A percentile compares a stretch with the other conserved stretches of the same genome.
phyloP scores from a whole-genome alignment of 2,888 invertebrate species.

The Invenusta paracnida region DNA sequence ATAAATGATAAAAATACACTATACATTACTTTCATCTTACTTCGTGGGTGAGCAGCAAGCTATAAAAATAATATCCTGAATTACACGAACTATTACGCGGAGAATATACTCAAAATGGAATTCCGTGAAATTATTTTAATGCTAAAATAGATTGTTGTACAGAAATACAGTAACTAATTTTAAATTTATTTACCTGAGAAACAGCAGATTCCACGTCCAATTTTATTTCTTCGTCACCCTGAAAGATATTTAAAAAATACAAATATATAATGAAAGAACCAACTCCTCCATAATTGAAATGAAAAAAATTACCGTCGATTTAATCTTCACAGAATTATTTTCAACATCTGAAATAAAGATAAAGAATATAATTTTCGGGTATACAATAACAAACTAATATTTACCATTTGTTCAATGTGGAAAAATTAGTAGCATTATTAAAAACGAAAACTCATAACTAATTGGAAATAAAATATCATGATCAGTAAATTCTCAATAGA shows the following conservation, averaged over 20 bases:
- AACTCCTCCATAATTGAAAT: neutral
- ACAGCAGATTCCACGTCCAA: neutral
- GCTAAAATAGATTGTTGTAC: too few species aligned
- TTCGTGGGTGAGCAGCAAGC: too few species aligned
- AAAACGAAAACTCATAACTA: neutral
- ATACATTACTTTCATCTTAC: too few species aligned
- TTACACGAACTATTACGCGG: too few species aligned
- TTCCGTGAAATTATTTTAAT: too few species aligned
- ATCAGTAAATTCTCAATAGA: neutral
- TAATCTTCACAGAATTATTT: neutral
- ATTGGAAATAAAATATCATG: neutral
- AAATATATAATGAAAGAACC: neutral
- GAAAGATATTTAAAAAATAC: neutral
- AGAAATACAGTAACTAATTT: too few species aligned
- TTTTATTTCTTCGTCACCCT: neutral
- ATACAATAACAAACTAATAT: too few species aligned
- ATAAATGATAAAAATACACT: too few species aligned
- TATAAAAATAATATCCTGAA: too few species aligned
- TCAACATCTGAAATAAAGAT: neutral
- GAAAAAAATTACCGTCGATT: neutral
- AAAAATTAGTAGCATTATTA: neutral
- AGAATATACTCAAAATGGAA: too few species aligned
- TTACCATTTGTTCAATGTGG: neutral
- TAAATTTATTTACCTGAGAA: neutral
- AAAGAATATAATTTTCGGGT: too few species aligned